phyloP scores from a whole-genome alignment of 2,113 vertebrate species.

The Sardina pilchardus region DNA sequence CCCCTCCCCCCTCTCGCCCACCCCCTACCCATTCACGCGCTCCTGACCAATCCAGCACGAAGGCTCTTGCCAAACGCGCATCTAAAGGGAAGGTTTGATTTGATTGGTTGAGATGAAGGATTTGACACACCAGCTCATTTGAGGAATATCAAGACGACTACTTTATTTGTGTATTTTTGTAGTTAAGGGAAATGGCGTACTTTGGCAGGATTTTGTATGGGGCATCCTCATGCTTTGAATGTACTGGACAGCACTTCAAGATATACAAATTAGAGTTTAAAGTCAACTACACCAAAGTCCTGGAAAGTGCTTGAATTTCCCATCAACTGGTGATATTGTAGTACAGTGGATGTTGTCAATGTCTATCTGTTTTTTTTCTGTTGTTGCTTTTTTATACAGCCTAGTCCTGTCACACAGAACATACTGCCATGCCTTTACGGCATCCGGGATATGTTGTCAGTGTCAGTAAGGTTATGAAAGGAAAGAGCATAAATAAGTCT shows the following conservation, averaged over 20 bases:
- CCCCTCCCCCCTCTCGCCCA: conserved; percentile 64
- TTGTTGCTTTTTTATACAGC: not conserved
- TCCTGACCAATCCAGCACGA: not conserved
- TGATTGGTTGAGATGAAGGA: not conserved
- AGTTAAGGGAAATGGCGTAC: not conserved
- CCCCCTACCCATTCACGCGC: conserved; percentile 63
- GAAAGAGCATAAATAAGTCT: not conserved
- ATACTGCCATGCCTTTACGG: not conserved
- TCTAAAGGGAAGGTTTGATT: not conserved
- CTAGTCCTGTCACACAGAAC: not conserved
- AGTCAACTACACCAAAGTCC: not conserved
- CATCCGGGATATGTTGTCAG: not conserved
- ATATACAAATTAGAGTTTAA: not conserved
- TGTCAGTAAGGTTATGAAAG: not conserved
- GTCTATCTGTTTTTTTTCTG: not conserved
- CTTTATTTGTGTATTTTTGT: not conserved
- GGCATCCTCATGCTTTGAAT: not conserved
- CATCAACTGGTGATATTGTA: not conserved
- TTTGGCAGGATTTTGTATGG: not conserved
- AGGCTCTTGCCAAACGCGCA: not conserved
- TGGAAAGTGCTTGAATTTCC: not conserved
- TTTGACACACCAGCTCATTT: not conserved
- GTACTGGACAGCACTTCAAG: not conserved
- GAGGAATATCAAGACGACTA: not conserved
- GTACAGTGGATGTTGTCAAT: not conserved